phyloP scores from a whole-genome alignment of 2,888 invertebrate species.

The Platycheirus rosarum region DNA sequence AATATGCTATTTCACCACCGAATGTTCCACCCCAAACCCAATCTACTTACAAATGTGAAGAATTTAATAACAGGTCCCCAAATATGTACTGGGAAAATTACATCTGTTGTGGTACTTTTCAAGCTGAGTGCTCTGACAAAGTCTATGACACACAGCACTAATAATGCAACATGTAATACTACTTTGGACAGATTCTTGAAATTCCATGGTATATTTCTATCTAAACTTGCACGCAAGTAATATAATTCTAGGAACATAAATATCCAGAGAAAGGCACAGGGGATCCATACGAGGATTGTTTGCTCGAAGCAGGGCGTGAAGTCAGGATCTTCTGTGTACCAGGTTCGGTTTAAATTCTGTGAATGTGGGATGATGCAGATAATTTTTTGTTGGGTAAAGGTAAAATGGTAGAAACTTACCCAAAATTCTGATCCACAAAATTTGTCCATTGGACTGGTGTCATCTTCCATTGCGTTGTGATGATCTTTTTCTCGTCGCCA shows the following conservation, averaged over 20 bases:
- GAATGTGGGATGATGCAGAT: slow-evolving; percentile 77
- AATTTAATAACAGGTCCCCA: slow-evolving; percentile 91
- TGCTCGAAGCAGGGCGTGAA: slow-evolving; percentile 96
- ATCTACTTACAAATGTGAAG: slow-evolving; percentile 90
- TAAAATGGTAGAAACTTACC: slow-evolving; percentile 84
- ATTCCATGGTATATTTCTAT: slow-evolving; percentile 90
- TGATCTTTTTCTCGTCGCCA: background rate
- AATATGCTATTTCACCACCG: too few relatives aligned
- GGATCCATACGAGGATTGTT: slow-evolving; percentile 94
- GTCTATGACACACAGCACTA: slow-evolving; percentile 88
- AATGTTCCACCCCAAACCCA: slow-evolving; percentile 23
- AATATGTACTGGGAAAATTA: slow-evolving; percentile 88
- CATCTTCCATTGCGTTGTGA: slow-evolving; percentile 75
- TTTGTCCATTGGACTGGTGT: slow-evolving; percentile 86
- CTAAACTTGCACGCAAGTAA: slow-evolving; percentile 90
- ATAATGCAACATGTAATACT: slow-evolving; percentile 85
- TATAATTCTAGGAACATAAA: slow-evolving; percentile 89
- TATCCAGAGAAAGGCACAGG: slow-evolving; percentile 92
- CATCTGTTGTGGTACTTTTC: slow-evolving; percentile 82
- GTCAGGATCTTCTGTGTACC: slow-evolving; percentile 92
- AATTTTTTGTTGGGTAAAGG: background rate
- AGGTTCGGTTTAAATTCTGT: slow-evolving; percentile 90
- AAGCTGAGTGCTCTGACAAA: slow-evolving; percentile 86
- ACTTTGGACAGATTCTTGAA: slow-evolving; percentile 88
- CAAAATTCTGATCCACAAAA: slow-evolving; percentile 92